Conservation (phyloP, 2,888 invertebrate genomes). For the Sesia bembeciformis region DNA sequence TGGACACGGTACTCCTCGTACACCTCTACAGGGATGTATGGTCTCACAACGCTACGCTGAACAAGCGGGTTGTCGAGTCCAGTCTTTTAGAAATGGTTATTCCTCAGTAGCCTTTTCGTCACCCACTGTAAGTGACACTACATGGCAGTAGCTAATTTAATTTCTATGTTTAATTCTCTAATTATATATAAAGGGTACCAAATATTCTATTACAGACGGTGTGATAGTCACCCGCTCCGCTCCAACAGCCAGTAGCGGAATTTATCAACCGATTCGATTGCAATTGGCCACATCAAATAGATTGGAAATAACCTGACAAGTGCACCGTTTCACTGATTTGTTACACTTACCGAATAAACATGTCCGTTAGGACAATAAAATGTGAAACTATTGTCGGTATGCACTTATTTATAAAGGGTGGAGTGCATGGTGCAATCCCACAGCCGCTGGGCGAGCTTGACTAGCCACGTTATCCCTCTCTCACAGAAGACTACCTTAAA, state of each 20-base stretch:
- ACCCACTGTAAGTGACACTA: too few species aligned
- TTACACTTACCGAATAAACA: background rate
- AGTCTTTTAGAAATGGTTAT: too few species aligned
- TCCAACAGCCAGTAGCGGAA: conserved; percentile 20
- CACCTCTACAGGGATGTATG: too few species aligned
- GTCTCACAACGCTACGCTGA: too few species aligned
- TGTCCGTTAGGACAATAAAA: too few species aligned
- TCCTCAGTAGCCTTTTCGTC: too few species aligned
- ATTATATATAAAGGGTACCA: too few species aligned
- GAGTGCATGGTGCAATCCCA: background rate
- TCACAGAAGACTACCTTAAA: background rate
- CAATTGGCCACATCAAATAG: conserved; percentile 19
- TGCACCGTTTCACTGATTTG: conserved; percentile 8
- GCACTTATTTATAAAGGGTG: background rate
- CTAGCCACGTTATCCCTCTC: background rate
- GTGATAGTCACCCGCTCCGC: conserved; percentile 11
- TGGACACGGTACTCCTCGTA: too few species aligned
- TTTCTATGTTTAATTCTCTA: too few species aligned
- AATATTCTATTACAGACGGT: conserved; percentile 10
- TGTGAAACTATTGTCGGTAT: too few species aligned
- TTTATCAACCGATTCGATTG: conserved; percentile 26
- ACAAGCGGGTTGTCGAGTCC: too few species aligned
- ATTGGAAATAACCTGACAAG: conserved; percentile 17
- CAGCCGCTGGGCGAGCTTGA: background rate
- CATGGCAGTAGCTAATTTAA: too few species aligned